A percentile compares a stretch with the other conserved stretches of the same genome.
Conservation (phyloP, 2,113 vertebrate species). For the Lichenostomus cassidix region DNA sequence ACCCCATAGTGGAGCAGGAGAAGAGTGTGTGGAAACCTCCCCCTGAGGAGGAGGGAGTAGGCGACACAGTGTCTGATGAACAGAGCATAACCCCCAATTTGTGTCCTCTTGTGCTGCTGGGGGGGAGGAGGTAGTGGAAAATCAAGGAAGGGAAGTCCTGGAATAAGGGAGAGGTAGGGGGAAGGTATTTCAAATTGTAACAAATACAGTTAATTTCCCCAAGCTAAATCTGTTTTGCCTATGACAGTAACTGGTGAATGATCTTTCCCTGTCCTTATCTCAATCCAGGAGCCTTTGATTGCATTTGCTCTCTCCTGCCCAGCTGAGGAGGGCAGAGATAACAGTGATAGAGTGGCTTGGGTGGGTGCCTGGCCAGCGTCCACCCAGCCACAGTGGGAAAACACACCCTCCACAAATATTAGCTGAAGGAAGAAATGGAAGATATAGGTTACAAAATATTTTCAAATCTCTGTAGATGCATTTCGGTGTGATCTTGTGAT, state of each 20-base stretch:
- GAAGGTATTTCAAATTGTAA: not conserved
- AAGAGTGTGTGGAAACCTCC: not conserved
- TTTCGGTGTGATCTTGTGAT: not conserved
- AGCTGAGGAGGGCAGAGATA: not conserved
- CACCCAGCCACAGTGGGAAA: not conserved
- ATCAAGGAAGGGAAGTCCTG: not conserved
- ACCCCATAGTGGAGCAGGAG: not conserved
- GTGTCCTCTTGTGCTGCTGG: not conserved
- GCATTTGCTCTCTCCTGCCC: not conserved
- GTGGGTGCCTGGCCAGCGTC: not conserved
- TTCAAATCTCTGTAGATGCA: not conserved
- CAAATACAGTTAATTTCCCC: not conserved
- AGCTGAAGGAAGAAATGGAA: not conserved
- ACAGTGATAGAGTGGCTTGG: not conserved
- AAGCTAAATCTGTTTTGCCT: not conserved
- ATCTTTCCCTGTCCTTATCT: not conserved
- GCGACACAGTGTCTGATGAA: not conserved
- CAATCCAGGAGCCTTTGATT: not conserved
- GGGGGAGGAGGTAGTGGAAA: not conserved
- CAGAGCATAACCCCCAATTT: fast-evolving
- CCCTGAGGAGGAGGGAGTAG: not conserved
- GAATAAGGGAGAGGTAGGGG: not conserved
- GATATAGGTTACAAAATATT: not conserved
- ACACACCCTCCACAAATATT: not conserved
- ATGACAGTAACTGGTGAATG: not conserved